A percentile compares a stretch with the other conserved stretches of the same genome.
phyloP scores from a whole-genome alignment of 2,797 vertebrate species.

The Malurus leucopterus region DNA sequence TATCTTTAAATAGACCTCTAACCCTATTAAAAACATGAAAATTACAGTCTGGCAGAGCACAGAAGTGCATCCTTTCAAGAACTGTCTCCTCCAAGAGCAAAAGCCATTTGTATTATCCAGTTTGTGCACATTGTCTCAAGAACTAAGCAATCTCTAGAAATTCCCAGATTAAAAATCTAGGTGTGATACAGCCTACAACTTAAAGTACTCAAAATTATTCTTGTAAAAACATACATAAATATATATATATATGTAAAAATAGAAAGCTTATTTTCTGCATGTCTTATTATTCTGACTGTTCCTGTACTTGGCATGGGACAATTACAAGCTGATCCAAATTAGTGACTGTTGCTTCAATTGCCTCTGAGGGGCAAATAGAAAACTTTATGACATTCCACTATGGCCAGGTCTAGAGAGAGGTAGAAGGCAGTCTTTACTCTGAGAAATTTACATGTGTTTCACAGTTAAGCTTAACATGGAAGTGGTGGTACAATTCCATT shows the following conservation, averaged over 20 bases:
- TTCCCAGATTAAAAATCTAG: background rate
- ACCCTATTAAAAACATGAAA: background rate
- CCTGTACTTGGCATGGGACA: background rate
- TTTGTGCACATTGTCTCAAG: background rate
- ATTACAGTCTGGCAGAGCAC: background rate
- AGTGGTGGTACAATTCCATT: background rate
- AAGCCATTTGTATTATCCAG: background rate
- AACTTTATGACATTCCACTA: background rate
- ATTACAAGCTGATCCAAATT: background rate
- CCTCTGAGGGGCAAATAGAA: background rate
- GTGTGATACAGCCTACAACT: background rate
- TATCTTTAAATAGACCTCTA: background rate
- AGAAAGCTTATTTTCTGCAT: background rate
- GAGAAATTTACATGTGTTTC: background rate
- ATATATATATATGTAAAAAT: background rate
- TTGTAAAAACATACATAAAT: background rate
- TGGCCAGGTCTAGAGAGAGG: background rate
- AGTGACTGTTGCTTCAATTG: background rate
- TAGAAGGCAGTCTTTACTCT: background rate
- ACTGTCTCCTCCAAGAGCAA: background rate
- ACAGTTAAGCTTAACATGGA: background rate
- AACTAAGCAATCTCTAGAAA: background rate
- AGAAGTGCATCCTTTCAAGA: background rate
- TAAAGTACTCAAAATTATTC: background rate
- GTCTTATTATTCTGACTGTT: background rate